Conservation (phyloP, 2,113 vertebrate genomes). For the Poecile atricapillus region DNA sequence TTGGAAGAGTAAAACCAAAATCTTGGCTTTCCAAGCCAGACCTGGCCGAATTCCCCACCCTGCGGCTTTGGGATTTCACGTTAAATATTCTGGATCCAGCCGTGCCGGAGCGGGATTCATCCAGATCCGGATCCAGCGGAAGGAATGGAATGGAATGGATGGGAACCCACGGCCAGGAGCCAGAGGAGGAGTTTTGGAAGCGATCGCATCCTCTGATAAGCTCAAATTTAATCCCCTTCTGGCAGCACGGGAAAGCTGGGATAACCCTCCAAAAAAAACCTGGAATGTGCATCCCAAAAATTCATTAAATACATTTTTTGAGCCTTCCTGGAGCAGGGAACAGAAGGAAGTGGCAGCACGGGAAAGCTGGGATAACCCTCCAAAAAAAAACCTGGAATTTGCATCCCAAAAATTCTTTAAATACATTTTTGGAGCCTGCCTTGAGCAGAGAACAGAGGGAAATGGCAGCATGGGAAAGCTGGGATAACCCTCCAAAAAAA, state of each 20-base stretch:
- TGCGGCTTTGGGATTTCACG: background rate
- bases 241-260: background rate
- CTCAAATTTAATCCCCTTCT: background rate
- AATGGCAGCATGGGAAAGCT: rapidly evolving
- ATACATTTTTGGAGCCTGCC: rapidly evolving
- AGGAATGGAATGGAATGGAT: background rate
- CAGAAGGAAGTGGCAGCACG: background rate
- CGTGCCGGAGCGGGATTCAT: background rate
- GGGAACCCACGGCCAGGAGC: background rate
- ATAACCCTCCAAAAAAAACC: background rate
- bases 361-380: background rate
- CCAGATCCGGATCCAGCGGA: background rate
- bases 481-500: background rate
- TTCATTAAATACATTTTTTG: rapidly evolving
- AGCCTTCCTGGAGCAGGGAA: background rate
- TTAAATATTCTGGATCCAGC: background rate
- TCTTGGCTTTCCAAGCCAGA: background rate
- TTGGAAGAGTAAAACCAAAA: too few relatives aligned
- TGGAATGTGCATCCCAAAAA: background rate
- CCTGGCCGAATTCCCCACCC: background rate
- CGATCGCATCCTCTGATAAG: background rate
- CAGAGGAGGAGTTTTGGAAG: background rate
- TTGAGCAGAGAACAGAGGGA: background rate
- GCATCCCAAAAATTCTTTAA: background rate
- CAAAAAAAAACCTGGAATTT: background rate